These are phyloP conservation scores for Helarctos malayanus DNA, from an alignment of 2,797 vertebrate species.

Conservation along the genomic window DNA sequence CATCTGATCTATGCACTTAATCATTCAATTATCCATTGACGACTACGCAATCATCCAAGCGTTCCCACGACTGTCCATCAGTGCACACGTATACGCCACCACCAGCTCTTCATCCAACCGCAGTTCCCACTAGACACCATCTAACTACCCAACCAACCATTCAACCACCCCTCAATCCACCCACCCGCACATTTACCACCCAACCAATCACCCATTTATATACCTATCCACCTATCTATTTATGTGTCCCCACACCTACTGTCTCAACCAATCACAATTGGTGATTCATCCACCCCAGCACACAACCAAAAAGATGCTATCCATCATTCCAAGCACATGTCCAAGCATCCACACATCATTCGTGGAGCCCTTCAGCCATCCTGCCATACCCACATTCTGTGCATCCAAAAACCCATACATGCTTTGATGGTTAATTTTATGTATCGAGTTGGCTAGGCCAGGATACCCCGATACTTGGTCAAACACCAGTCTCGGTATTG, in stretches of 20 bases:
- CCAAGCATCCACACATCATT: neutral
- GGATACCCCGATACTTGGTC: neutral
- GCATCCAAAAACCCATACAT: neutral
- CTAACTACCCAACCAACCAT: neutral
- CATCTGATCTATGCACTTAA: neutral
- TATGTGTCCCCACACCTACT: neutral
- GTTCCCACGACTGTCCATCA: neutral
- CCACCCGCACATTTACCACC: neutral
- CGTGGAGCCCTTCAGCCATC: neutral
- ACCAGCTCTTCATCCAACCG: neutral
- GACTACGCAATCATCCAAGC: neutral
- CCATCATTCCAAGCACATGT: neutral
- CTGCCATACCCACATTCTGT: neutral
- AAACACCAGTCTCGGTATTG: neutral
- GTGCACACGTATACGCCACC: fast-evolving
- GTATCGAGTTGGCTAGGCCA: neutral
- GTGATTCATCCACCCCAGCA: neutral
- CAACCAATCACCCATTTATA: neutral
- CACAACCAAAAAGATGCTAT: neutral
- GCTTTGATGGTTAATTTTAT: neutral
- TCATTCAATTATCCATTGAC: neutral
- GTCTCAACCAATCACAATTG: neutral
- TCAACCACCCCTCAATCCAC: neutral
- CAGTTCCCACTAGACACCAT: neutral
- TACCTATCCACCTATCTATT: neutral